Evolutionary conservation across 1,140 invertebrate species (phyloP), one percentile per base, ranked within the genome.

Genomic region (Araneus ventricosus): DNA sequence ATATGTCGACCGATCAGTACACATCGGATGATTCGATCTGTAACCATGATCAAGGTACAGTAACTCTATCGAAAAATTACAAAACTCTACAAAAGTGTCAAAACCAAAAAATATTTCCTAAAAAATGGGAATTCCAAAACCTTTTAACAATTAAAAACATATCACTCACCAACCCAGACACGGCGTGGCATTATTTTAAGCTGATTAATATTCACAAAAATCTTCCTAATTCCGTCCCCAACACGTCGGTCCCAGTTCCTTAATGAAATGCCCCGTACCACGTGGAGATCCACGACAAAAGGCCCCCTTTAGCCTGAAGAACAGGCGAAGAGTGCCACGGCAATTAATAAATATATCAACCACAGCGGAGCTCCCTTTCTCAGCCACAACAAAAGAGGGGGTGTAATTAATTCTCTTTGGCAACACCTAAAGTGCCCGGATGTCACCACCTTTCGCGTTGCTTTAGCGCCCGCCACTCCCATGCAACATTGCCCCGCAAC

Each of bases 351-450:
- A 75, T 41, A 67, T 75, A 88, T 88, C 87, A 88, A n/a, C 87
- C 61, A n/a, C 87, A 88, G 87, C 87, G n/a, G 30, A 88, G 86
- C 27, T n/a, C 22, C 87, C 45, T 75, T 75, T 75, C 70, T 75
- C 70, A n/a, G 57, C 84, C 63, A n/a, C 87, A 70, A 75, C 87
- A 88, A 88, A 39, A 70, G 63, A n/a, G 34, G 37, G 87, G n/a
- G 30, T 88, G 87, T 88, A 88, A 88, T 88, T 88, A 88, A 88
- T 88, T 88, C 87, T 88, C 87, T 88, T 88, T 41, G 87, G 87
- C 45, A 75, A 88, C 87, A 88, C 87, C 87, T 88, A 88, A 45
- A 88, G 87, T 70, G 87, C 61, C n/a, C 67, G 61, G 87, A n/a
- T 88, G 87, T 88, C 87, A 88, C 87, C 87, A 88, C 87, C 87